A percentile compares a stretch with the other conserved stretches of the same genome.
These are phyloP conservation scores for Epizoanthus scotinus DNA, from an alignment of 92 coral and sea anemone species.

Conservation along the genomic window DNA sequence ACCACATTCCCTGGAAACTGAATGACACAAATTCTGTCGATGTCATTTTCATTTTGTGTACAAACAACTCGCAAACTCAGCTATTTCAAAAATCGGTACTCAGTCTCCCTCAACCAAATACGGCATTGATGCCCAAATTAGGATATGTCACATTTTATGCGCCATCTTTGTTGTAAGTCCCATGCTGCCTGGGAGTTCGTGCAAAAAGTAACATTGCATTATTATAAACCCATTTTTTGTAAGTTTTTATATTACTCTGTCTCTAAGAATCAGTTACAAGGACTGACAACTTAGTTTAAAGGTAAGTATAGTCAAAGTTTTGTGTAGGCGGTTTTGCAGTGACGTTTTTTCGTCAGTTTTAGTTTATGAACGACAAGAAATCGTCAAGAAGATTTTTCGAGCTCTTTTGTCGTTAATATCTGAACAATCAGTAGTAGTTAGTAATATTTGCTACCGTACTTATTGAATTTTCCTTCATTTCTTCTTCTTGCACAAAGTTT, in stretches of 20 bases:
- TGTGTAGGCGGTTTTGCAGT: neutral
- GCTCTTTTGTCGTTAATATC: neutral
- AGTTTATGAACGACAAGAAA: neutral
- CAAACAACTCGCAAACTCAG: neutral
- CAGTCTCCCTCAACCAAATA: conserved; percentile 27
- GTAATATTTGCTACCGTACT: too few species aligned
- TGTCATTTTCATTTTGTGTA: neutral
- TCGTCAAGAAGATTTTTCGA: neutral
- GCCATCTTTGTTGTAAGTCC: conserved; percentile 11
- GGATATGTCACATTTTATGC: conserved; percentile 23
- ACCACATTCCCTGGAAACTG: neutral
- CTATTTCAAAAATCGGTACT: neutral
- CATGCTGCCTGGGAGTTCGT: neutral
- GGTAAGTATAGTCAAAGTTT: neutral
- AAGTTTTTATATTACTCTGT: neutral
- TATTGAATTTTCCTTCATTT: too few species aligned
- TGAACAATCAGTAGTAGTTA: too few species aligned
- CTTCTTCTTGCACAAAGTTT: too few species aligned
- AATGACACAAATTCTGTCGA: neutral
- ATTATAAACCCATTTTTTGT: neutral
- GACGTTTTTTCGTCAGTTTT: neutral
- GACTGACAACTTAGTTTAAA: neutral
- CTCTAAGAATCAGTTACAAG: neutral
- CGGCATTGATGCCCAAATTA: conserved; percentile 25
- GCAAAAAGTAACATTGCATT: neutral